A percentile compares a stretch with the other conserved stretches of the same genome.
These are phyloP conservation scores for Trachelipus rathkii DNA, from an alignment of 1,140 invertebrate genomes.

Conservation along the genomic window DNA sequence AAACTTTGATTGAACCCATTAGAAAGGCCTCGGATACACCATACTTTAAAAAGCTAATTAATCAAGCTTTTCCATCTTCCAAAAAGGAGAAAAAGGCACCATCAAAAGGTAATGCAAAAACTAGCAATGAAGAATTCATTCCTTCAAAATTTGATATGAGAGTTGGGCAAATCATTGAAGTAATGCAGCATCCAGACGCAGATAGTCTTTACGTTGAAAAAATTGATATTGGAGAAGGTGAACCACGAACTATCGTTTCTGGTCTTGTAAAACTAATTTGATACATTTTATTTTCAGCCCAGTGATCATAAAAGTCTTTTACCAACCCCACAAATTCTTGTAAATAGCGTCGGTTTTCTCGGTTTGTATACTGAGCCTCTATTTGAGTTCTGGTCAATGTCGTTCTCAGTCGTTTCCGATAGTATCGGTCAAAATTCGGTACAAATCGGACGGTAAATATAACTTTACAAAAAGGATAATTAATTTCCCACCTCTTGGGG, in stretches of 20 bases:
- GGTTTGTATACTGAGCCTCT: too few species aligned
- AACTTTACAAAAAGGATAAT: too few species aligned
- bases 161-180: conserved; percentile 77
- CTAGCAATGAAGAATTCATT: conserved; percentile 36
- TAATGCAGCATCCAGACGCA: conserved; percentile 62
- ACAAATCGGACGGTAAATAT: too few species aligned
- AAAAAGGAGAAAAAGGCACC: conserved; percentile 53
- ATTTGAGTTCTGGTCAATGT: too few species aligned
- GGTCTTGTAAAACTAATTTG: conserved; percentile 75
- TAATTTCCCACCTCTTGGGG: too few species aligned
- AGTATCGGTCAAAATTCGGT: too few species aligned
- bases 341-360: too few species aligned
- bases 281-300: too few species aligned
- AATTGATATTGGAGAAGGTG: conserved; percentile 81
- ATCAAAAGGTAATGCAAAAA: conserved; percentile 17
- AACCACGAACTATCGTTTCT: conserved; percentile 71
- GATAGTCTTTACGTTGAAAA: conserved; percentile 85
- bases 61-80: conserved; percentile 74
- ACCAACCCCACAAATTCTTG: too few species aligned
- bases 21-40: conserved; percentile 75
- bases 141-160: conserved; percentile 67
- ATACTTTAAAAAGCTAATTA: conserved; percentile 64
- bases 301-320: too few species aligned
- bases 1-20: conserved; percentile 82
- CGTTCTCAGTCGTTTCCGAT: too few species aligned